Evolutionary conservation across 2,113 vertebrate species (phyloP).

Genomic region (Spilogale gracilis): DNA sequence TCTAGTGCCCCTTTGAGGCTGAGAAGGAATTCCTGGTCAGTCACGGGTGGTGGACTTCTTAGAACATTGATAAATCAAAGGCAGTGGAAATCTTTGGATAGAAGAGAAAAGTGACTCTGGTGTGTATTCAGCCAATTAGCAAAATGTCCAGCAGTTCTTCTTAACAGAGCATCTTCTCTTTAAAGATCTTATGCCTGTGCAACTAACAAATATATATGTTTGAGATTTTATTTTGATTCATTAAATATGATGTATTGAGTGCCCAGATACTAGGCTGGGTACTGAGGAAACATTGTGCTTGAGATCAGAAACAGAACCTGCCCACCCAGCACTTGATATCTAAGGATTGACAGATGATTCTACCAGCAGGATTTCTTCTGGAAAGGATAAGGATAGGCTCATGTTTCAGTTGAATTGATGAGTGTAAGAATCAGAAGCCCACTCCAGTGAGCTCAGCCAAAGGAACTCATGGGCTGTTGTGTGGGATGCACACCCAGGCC

Average conservation of each 20-base stretch:
- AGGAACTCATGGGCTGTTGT: not conserved
- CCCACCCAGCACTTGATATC: not conserved
- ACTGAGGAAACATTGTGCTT: not conserved
- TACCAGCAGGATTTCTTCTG: not conserved
- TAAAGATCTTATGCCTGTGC: not conserved
- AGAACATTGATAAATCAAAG: conserved; percentile 47
- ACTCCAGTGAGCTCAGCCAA: not conserved
- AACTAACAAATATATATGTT: not conserved
- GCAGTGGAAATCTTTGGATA: not conserved
- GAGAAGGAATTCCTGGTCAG: conserved; percentile 8
- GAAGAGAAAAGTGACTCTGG: not conserved
- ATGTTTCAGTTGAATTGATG: not conserved
- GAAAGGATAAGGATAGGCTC: not conserved
- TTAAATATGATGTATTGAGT: not conserved
- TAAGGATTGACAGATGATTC: not conserved
- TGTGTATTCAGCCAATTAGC: conserved; percentile 35
- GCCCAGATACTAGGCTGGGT: not conserved
- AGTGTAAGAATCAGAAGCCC: not conserved
- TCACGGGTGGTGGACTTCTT: not conserved
- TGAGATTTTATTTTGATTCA: conserved; percentile 52
- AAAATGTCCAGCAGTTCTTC: not conserved
- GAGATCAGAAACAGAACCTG: not conserved
- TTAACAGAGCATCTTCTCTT: not conserved
- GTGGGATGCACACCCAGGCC: not conserved
- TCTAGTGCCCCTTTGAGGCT: not conserved